These are phyloP conservation scores for Conus canariensis DNA, from an alignment of 2,888 invertebrate species.

Conservation along the genomic window DNA sequence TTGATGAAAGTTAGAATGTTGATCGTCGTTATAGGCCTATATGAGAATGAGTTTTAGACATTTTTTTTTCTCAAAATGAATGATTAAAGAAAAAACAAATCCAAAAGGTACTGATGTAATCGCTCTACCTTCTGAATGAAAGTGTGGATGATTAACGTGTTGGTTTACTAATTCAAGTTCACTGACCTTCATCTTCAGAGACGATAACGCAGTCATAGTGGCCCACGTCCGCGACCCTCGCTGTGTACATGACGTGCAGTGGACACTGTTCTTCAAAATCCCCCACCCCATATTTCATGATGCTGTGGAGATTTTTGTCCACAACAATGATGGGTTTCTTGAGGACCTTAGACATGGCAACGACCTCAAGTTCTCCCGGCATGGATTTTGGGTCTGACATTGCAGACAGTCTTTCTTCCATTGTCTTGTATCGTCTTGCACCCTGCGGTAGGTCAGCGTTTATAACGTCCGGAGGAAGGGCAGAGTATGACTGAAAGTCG, in stretches of 20 bases:
- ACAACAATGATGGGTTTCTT: background rate
- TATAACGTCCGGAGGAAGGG: background rate
- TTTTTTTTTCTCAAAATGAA: no score
- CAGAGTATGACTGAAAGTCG: background rate
- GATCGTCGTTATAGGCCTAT: no score
- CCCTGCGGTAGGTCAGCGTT: background rate
- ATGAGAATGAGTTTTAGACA: no score
- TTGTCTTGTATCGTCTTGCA: background rate
- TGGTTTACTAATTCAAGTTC: no score
- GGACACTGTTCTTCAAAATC: background rate
- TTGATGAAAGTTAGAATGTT: no score
- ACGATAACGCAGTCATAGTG: background rate
- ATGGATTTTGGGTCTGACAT: background rate
- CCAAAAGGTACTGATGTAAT: no score
- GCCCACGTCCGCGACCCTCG: background rate
- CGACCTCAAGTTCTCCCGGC: background rate
- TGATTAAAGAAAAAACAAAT: no score
- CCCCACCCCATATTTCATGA: background rate
- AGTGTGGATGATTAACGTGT: no score
- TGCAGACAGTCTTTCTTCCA: background rate
- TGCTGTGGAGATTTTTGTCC: background rate
- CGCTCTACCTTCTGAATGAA: no score
- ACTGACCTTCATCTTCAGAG: background rate
- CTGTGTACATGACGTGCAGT: background rate
- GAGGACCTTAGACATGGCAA: slow-evolving; percentile 8